Base-by-base conservation (phyloP, 2,113 vertebrate genomes). In the Cephalopholis sonnerati region DNA sequence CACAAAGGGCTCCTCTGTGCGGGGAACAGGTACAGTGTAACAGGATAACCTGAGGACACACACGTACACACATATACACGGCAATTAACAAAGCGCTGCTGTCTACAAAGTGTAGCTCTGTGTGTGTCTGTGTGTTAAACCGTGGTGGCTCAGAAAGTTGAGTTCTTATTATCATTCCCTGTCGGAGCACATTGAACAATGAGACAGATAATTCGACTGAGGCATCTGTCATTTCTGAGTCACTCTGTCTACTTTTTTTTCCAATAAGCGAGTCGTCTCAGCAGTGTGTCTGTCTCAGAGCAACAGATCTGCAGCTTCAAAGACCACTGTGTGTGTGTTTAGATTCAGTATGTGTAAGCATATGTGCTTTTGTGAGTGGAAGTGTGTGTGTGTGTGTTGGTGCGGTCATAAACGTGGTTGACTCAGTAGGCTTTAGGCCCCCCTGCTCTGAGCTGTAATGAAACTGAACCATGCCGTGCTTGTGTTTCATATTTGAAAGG, bases 1-100 rank as follows among this genome's bases (percentile, higher is more conserved):
- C 93, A 97, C 91, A 99, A 98, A 94, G 96, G 95, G 86, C 93
- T 94, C 59, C 96, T 97, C 91, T 98, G 97, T 94, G 91, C 92
- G 58, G 92, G 94, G 87, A 96, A 93, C 91, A 97, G 97, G 98
- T 99, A 90, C 54, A 41, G n/a, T 70, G 73, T 44, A 95, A 81
- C 46, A 62, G 57, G 48, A 84, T 66, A 65, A 84, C 84, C 79
- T 63, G 36, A 81, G 44, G 74, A 78, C 61, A 84, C 73, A 74
- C 62, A 51, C 36, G 48, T 3, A 74, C 22, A 71, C 62, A 41
- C 24, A 78, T 4, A 63, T 7, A 74, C 22, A 74, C 9, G 17
- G 24, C n/a, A 54, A 25, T 72, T 67, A 79, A 75, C 74, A 74
- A 54, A 79, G 54, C 46, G 20, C 32, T 70, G 32, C 27, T 62